Evolutionary conservation across 1,140 invertebrate species (phyloP).

Genomic region (Zaprionus capensis): DNA sequence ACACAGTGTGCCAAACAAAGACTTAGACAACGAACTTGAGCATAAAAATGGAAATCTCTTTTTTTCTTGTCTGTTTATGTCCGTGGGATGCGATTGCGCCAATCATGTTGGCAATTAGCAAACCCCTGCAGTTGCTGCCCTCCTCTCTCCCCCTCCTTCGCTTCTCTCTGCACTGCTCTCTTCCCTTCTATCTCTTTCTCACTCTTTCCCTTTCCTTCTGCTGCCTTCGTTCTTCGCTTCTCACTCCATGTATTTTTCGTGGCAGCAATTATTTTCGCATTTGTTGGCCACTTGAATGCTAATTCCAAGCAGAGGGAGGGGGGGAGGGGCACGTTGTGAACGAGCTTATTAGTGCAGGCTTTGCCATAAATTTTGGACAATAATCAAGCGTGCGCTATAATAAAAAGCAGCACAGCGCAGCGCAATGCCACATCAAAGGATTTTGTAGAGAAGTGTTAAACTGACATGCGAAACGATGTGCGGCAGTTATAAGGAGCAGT

Average conservation of each 20-base stretch:
- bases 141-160: constrained; percentile 2
- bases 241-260: constrained; percentile 48
- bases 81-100: constrained; percentile 36
- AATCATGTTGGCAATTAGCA: constrained; percentile 72
- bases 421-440: constrained; percentile 69
- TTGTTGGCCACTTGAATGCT: constrained; percentile 80
- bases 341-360: constrained; percentile 79
- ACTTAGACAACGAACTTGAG: constrained; percentile 52
- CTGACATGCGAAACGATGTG: constrained; percentile 71
- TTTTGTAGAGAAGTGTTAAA: constrained; percentile 72
- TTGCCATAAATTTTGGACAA: constrained; percentile 78
- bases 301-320: constrained; percentile 39
- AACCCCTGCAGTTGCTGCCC: constrained; percentile 21
- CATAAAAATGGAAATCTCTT: constrained; percentile 6
- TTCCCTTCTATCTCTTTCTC: background rate
- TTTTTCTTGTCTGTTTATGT: background rate
- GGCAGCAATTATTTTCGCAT: constrained; percentile 79
- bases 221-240: background rate
- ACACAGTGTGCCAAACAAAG: constrained; percentile 36
- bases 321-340: constrained; percentile 33
- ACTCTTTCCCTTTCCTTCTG: background rate
- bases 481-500: constrained; percentile 11
- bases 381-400: constrained; percentile 62
- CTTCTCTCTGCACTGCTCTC: background rate
- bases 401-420: constrained; percentile 39